Evolutionary conservation across 2,888 invertebrate genomes (phyloP).

Genomic region (Lordiphosa andalusiaca): DNA sequence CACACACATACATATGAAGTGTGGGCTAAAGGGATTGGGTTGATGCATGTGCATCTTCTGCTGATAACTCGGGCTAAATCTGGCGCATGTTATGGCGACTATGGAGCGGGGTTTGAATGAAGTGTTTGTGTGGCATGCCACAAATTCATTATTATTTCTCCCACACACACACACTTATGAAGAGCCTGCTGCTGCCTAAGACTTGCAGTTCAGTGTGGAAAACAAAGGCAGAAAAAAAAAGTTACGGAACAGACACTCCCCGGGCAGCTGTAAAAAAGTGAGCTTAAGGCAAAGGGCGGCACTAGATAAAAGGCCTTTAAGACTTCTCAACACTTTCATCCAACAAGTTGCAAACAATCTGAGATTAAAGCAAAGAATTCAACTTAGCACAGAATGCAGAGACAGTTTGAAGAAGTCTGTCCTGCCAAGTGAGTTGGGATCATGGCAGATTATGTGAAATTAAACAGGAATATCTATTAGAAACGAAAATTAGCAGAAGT

Average conservation of each 20-base stretch:
- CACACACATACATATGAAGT: slow-evolving; percentile 40
- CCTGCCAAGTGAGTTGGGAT: no score
- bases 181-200: slow-evolving; percentile 24
- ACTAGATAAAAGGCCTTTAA: slow-evolving; percentile 24
- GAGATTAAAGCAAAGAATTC: background rate
- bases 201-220: slow-evolving; percentile 4
- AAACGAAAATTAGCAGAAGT: no score
- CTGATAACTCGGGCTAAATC: slow-evolving; percentile 63
- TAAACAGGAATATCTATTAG: no score
- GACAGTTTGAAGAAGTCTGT: no score
- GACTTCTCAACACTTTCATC: slow-evolving; percentile 14
- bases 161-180: slow-evolving; percentile 13
- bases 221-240: slow-evolving; percentile 9
- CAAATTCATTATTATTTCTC: slow-evolving; percentile 72
- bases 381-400: no score
- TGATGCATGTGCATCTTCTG: slow-evolving; percentile 66
- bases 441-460: no score
- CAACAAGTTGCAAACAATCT: slow-evolving; percentile 31
- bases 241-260: slow-evolving; percentile 2
- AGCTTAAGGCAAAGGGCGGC: slow-evolving; percentile 7
- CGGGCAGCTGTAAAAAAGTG: slow-evolving; percentile 2
- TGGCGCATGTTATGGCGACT: slow-evolving; percentile 58
- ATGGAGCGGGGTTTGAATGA: slow-evolving; percentile 36
- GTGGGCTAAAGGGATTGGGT: slow-evolving; percentile 20
- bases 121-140: slow-evolving; percentile 71